A percentile compares a stretch with the other conserved stretches of the same genome.
Evolutionary conservation across 53 echinoderm and acorn worm species (phyloP).

Genomic region (Crossaster papposus): DNA sequence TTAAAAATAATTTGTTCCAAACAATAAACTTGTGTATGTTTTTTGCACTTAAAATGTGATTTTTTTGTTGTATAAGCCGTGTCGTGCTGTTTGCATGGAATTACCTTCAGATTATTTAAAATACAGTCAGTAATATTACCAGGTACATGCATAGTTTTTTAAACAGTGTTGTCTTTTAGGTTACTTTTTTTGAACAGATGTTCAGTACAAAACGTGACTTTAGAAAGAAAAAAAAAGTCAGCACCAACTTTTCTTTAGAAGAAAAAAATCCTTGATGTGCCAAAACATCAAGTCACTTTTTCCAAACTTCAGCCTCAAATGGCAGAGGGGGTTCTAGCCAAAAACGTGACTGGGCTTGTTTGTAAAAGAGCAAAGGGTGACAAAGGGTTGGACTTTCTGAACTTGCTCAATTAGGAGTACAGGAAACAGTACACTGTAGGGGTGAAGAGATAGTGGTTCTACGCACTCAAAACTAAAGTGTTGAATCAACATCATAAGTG

Average conservation of each 20-base stretch:
- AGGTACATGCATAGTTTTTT: too few species aligned
- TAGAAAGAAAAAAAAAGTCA: background rate
- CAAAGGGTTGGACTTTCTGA: background rate
- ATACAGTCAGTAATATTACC: too few species aligned
- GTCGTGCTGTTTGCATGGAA: too few species aligned
- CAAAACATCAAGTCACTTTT: background rate
- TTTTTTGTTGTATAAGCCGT: too few species aligned
- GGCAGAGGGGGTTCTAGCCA: slow-evolving; percentile 14
- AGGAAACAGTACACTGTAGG: background rate
- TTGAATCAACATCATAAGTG: too few species aligned
- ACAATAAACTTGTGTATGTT: too few species aligned
- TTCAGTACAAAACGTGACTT: background rate
- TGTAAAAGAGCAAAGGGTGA: background rate
- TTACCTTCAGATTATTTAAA: too few species aligned
- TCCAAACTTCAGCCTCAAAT: background rate
- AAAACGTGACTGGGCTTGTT: background rate
- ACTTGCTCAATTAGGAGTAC: background rate
- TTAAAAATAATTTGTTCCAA: too few species aligned
- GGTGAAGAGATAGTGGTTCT: background rate
- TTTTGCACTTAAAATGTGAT: too few species aligned
- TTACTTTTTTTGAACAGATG: background rate
- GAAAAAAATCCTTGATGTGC: background rate
- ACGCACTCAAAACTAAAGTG: too few species aligned
- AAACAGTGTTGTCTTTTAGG: background rate
- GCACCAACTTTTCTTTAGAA: background rate